Evolutionary conservation across 2,797 vertebrate genomes (phyloP), one percentile per base, ranked within the genome.

Genomic region (Streptopelia turtur): DNA sequence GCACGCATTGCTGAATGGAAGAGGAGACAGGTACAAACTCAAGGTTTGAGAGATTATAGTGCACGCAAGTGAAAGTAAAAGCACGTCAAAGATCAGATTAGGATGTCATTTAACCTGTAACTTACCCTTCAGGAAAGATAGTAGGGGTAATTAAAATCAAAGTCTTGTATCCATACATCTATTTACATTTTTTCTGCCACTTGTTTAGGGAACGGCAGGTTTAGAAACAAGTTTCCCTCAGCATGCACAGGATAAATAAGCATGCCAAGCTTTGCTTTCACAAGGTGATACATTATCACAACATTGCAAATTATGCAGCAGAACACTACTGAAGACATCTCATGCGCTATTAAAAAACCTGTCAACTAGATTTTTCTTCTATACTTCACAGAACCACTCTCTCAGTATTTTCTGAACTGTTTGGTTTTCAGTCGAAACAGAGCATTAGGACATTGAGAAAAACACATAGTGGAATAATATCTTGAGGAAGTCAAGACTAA

Each of bases 281-380:
- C 84, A 87, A 91, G 71, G 83, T 39, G 37, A 93, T 82, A 60
- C 3, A 27, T 83, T 60, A 92, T 85, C 89, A 91, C 68, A 93
- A 77, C 75, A 83, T 1, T 45, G 45, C 89, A 84, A 93, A 91
- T 64, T 80, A 77, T 5, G 20, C 91, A 83, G 64, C 59, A 59
- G 43, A 84, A 66, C 30, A 59, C 27, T 59, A 69, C 22, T 52
- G 17, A 90, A 93, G 17, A 79, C 63, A 69, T 52, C n/a, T 88
- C 41, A 31, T 3, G 66, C 0, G 0, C 47, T 82, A 72, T 60
- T 91, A 60, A 78, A 64, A 75, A 65, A 3, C 0, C 2, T 47
- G 47, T 59, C 70, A 79, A 37, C 17, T 33, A 52, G 22, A 1
- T 69, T 76, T 60, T 76, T 87, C 41, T 86, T 76, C 56, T 25